Conservation (phyloP, 1,140 invertebrate species). For the Gryllus bimaculatus region DNA sequence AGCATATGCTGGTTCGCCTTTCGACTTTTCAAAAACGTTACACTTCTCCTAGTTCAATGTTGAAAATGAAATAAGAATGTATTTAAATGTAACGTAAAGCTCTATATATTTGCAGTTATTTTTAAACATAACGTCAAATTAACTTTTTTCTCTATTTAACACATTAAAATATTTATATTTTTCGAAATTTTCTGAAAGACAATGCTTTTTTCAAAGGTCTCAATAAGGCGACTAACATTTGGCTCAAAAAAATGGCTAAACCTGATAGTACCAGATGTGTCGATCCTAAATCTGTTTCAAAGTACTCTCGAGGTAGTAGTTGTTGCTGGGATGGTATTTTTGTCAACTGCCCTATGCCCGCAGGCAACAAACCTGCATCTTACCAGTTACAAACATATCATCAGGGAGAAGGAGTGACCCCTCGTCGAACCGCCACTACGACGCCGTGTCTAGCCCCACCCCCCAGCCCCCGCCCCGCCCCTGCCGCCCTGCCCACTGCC, state of each 20-base stretch:
- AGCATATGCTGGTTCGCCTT: constrained; percentile 3
- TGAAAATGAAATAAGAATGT: background rate
- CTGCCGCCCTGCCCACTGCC: background rate
- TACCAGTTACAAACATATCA: constrained; percentile 5
- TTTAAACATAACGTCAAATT: background rate
- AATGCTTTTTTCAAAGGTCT: background rate
- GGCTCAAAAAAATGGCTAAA: background rate
- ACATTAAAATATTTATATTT: background rate
- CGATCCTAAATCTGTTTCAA: constrained; percentile 4
- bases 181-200: background rate
- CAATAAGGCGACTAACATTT: background rate
- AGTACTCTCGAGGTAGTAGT: constrained; percentile 3
- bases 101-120: background rate
- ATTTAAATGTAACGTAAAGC: background rate
- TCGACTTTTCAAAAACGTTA: background rate
- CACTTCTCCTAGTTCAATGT: background rate
- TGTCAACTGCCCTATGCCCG: constrained; percentile 2
- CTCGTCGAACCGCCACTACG: background rate
- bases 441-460: too few relatives aligned
- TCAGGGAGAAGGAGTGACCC: background rate
- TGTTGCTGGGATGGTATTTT: constrained; percentile 4
- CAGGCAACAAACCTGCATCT: background rate
- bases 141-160: background rate
- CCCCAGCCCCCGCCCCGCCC: too few relatives aligned
- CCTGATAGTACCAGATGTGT: constrained; percentile 1